A percentile compares a stretch with the other conserved stretches of the same genome.
These are phyloP conservation scores for Tenthredo scrophulariae DNA, from an alignment of 2,888 invertebrate genomes.

Conservation along the genomic window DNA sequence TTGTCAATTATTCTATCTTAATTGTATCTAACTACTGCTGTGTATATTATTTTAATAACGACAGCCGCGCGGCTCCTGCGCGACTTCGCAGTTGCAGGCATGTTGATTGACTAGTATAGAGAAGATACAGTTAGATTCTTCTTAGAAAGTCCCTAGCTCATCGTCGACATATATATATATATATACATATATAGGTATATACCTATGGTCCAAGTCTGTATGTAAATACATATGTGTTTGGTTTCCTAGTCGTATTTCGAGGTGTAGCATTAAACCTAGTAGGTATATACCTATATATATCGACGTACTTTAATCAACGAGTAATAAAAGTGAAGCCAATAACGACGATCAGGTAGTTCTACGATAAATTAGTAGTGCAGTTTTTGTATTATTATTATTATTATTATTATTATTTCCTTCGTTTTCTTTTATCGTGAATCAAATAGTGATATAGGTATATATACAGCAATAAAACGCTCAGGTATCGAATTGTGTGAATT, in stretches of 20 bases:
- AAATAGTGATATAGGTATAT: background rate
- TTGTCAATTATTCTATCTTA: too few relatives aligned
- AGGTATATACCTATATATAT: background rate
- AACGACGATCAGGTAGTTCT: background rate
- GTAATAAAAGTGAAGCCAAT: background rate
- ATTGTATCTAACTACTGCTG: background rate
- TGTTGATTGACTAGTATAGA: conserved; percentile 33
- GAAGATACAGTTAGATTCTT: conserved; percentile 45
- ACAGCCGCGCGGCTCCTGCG: background rate
- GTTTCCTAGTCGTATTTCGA: conserved; percentile 18
- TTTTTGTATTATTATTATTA: background rate
- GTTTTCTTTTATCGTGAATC: background rate
- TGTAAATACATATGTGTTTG: background rate
- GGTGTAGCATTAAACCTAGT: background rate
- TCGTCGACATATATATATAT: background rate
- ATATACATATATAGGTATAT: background rate
- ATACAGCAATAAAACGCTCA: background rate
- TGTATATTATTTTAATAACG: conserved; percentile 5
- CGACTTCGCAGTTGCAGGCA: conserved; percentile 40
- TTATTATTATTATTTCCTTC: background rate
- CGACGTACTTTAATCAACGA: background rate
- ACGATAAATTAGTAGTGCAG: background rate
- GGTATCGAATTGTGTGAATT: background rate
- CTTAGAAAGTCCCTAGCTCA: conserved; percentile 44
- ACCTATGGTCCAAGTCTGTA: background rate